Conservation (phyloP, 2,888 invertebrate genomes). For the Eubasilissa splendida region DNA sequence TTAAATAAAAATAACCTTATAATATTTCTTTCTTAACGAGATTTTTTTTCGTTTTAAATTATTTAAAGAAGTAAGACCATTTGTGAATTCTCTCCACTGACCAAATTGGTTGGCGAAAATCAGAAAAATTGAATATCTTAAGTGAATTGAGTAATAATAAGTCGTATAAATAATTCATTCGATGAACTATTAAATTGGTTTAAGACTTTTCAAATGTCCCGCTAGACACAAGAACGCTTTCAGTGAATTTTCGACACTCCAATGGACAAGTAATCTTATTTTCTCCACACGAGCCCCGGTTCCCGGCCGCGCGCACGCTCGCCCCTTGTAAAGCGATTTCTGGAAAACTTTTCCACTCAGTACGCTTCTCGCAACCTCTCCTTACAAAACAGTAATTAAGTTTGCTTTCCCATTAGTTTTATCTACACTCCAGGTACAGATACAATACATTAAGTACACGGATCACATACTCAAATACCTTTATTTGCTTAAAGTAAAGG, state of each 20-base stretch:
- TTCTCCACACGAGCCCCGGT: neutral
- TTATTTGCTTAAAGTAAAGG: neutral
- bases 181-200: no score
- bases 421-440: conserved; percentile 37
- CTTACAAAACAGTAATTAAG: conserved; percentile 54
- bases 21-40: no score
- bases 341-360: conserved; percentile 45
- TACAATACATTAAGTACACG: conserved; percentile 15
- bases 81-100: no score
- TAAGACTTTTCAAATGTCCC: neutral
- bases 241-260: neutral
- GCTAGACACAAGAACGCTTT: neutral
- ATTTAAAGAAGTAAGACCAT: no score
- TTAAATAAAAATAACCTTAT: no score
- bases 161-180: no score
- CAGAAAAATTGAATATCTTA: no score
- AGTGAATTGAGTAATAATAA: no score
- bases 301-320: conserved; percentile 14
- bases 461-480: conserved; percentile 16
- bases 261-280: neutral
- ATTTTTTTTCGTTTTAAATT: no score
- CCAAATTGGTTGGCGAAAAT: no score
- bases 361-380: conserved; percentile 37
- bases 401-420: conserved; percentile 52
- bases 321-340: conserved; percentile 44